Percentiles rank a stretch among this genome's conserved stretches.
Conservation (phyloP, 2,888 invertebrate species). For the Protophormia terraenovae region DNA sequence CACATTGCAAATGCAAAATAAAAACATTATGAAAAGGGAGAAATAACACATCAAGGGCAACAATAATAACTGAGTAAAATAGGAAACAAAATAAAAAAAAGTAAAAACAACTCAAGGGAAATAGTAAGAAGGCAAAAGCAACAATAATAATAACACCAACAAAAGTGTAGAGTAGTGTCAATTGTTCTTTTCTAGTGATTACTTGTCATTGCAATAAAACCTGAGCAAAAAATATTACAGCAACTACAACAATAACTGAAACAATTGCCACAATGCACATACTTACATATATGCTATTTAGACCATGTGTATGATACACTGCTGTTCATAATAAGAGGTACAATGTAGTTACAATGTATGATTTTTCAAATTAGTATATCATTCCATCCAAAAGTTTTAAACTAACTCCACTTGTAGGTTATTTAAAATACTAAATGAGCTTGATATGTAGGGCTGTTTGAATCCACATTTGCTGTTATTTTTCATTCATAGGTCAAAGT, state of each 20-base stretch:
- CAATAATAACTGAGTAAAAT: conserved; percentile 5
- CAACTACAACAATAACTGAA: conserved; percentile 20
- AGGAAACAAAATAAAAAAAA: not conserved
- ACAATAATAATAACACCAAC: not conserved
- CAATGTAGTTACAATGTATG: no score
- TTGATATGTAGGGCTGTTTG: no score
- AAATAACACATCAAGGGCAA: conserved; percentile 55
- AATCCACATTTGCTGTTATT: no score
- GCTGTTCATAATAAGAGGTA: not conserved
- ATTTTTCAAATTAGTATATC: no score
- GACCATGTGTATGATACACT: not conserved
- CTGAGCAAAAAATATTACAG: not conserved
- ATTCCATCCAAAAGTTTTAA: no score
- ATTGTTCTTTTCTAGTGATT: conserved; percentile 66
- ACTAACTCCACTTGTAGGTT: no score
- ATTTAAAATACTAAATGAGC: no score
- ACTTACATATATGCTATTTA: no score
- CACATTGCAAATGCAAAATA: not conserved
- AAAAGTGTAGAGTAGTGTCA: conserved; percentile 49
- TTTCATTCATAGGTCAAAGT: no score
- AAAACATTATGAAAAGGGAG: conserved; percentile 1
- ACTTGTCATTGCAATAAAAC: conserved; percentile 65
- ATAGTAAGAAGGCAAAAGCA: not conserved
- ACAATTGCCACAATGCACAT: conserved; percentile 14
- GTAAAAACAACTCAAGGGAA: conserved; percentile 22